Evolutionary conservation across 1,140 invertebrate genomes (phyloP).

Genomic region (Eumeta japonica): DNA sequence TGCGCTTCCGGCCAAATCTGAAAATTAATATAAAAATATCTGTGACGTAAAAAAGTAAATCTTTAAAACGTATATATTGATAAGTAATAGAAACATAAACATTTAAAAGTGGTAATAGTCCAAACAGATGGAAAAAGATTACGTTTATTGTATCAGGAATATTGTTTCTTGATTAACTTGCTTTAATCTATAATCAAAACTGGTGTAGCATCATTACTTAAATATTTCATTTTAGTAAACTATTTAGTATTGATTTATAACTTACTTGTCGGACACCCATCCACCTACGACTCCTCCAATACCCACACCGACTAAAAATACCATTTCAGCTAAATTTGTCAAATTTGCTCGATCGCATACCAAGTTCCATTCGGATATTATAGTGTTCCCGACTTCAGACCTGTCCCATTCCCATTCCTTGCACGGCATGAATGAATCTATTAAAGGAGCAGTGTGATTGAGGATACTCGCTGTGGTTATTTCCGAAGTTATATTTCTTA

Average conservation of each 20-base stretch:
- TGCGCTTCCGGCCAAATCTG: slow-evolving; percentile 74
- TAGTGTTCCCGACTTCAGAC: slow-evolving; percentile 60
- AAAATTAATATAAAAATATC: too few relatives aligned
- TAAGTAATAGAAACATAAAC: too few relatives aligned
- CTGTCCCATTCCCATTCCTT: slow-evolving; percentile 67
- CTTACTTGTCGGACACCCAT: slow-evolving; percentile 67
- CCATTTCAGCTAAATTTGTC: slow-evolving; percentile 67
- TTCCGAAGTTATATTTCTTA: slow-evolving; percentile 24
- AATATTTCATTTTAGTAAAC: too few relatives aligned
- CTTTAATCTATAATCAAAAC: too few relatives aligned
- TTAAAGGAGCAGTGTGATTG: slow-evolving; percentile 33
- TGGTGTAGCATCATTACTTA: too few relatives aligned
- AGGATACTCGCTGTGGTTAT: slow-evolving; percentile 35
- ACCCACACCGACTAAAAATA: slow-evolving; percentile 68
- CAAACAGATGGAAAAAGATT: too few relatives aligned
- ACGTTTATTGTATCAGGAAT: too few relatives aligned
- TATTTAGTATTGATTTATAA: slow-evolving; percentile 1
- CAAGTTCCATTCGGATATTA: slow-evolving; percentile 67
- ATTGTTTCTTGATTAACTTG: too few relatives aligned
- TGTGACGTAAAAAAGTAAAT: neutral
- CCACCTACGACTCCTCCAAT: slow-evolving; percentile 69
- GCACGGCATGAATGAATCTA: slow-evolving; percentile 53
- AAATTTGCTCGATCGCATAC: slow-evolving; percentile 65
- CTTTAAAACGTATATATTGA: neutral
- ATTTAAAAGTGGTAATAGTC: too few relatives aligned